Evolutionary conservation across 37 sponge, comb jelly and placozoan genomes (phyloP), one percentile per base, ranked within the genome.

Genomic region (Aphrocallistes beatrix): DNA sequence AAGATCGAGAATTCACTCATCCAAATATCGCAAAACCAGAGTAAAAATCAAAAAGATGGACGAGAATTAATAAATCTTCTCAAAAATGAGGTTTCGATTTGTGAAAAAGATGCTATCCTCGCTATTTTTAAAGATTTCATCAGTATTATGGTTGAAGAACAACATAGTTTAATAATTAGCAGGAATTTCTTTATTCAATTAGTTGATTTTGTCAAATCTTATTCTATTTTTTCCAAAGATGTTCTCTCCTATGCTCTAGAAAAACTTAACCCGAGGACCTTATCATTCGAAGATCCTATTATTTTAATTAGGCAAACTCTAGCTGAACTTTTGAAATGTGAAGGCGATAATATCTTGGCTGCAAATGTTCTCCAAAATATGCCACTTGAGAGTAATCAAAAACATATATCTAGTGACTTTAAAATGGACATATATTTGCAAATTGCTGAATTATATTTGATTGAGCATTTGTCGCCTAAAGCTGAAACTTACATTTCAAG

Each of bases 401-500:
- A 60, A 30, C 75, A 60, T 1, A 60, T 60, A 32, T 81, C 87
- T 34, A 48, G 87, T 38, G 90, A 91, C 23, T 98, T 90, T 89
- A 95, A 92, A 81, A 92, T 95, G 90, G 94, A 98, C 84, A 83
- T 94, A 23, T 98, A 98, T 83, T 85, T 98, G 51, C 95, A 91
- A 86, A 98, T 98, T 39, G 93, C 99, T 21, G 91, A 81, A 38
- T 88, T 98, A 38, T 95, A 92, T 50, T 81, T 97, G 51, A 93
- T 94, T 45, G 95, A 91, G 16, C 84, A 90, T 28, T 86, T 90
- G 19, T 89, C 94, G 47, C 86, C 89, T 23, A 87, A 94, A 50
- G 98, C 98, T 19, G 98, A 97, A 85, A 89, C 95, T 25, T 97
- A 91, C 88, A 91, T 97, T 88, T 94, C 94, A 83, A 85, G 98